phyloP scores from a whole-genome alignment of 2,888 invertebrate species.

The Shargacucullia verbasci region DNA sequence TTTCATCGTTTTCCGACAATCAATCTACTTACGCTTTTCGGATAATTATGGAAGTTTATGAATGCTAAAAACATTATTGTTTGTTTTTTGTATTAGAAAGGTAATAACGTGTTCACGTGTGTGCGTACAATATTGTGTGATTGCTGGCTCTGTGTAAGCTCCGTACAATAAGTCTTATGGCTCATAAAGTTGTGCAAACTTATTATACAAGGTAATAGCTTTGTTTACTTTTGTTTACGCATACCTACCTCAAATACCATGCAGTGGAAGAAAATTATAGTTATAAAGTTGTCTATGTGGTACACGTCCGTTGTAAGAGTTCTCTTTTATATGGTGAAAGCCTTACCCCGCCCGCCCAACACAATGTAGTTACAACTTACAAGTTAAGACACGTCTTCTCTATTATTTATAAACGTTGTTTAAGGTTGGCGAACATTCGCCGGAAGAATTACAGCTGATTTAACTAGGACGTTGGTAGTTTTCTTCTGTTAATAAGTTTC shows the following conservation, averaged over 20 bases:
- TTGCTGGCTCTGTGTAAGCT: slow-evolving; percentile 45
- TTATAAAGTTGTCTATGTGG: slow-evolving; percentile 34
- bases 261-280: slow-evolving; percentile 41
- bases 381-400: slow-evolving; percentile 50
- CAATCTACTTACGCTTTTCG: slow-evolving; percentile 61
- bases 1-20: slow-evolving; percentile 65
- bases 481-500: slow-evolving; percentile 43
- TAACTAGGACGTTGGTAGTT: slow-evolving; percentile 34
- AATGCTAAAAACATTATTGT: slow-evolving; percentile 52
- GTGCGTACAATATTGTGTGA: slow-evolving; percentile 36
- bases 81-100: slow-evolving; percentile 44
- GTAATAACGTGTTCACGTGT: slow-evolving; percentile 43
- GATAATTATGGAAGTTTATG: slow-evolving; percentile 60
- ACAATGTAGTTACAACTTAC: slow-evolving; percentile 55
- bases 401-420: slow-evolving; percentile 55
- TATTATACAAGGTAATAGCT: slow-evolving; percentile 46
- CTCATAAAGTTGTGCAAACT: slow-evolving; percentile 53
- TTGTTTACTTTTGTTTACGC: slow-evolving; percentile 52
- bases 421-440: slow-evolving; percentile 47
- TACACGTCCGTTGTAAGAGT: slow-evolving; percentile 18
- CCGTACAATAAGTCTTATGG: slow-evolving; percentile 46
- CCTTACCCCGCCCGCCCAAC: slow-evolving; percentile 21
- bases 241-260: slow-evolving; percentile 32
- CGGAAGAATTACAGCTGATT: slow-evolving; percentile 48
- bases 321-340: slow-evolving; percentile 14